Percentiles rank a stretch among this genome's conserved stretches.
Conservation (phyloP, 2,888 invertebrate genomes). For the Drosophila yooni region DNA sequence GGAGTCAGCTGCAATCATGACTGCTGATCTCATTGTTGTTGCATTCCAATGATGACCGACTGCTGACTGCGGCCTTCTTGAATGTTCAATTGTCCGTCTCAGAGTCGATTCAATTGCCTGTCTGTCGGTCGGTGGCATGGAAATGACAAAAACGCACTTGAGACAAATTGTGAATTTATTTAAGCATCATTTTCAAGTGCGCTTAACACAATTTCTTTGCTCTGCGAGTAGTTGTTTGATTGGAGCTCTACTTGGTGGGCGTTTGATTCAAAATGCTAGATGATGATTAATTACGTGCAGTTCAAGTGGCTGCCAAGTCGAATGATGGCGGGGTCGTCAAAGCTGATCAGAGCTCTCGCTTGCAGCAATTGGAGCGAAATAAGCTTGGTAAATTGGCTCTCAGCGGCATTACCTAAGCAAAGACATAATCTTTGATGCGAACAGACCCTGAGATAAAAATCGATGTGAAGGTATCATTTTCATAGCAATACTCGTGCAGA, state of each 20-base stretch:
- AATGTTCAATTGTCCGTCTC: conserved; percentile 43
- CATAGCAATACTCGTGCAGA: conserved; percentile 20
- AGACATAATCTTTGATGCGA: conserved; percentile 57
- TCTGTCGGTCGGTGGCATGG: conserved; percentile 53
- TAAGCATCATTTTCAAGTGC: conserved; percentile 66
- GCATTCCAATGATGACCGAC: conserved; percentile 63
- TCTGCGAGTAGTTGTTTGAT: conserved; percentile 38
- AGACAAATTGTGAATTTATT: conserved; percentile 81
- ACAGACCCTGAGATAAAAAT: conserved; percentile 60
- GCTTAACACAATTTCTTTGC: conserved; percentile 68
- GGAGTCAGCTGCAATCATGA: conserved; percentile 54
- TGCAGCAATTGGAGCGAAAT: conserved; percentile 57
- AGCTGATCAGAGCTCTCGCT: conserved; percentile 28
- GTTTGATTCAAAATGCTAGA: conserved; percentile 64
- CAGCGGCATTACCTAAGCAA: conserved; percentile 56
- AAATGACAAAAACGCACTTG: conserved; percentile 80
- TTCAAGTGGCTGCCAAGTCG: conserved; percentile 45
- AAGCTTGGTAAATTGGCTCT: conserved; percentile 56
- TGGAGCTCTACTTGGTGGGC: conserved; percentile 23
- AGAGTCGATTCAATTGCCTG: conserved; percentile 16
- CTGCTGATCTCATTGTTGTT: conserved; percentile 55
- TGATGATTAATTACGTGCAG: conserved; percentile 71
- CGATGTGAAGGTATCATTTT: conserved; percentile 67
- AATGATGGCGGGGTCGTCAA: conserved; percentile 34
- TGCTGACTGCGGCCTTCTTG: conserved; percentile 38